Evolutionary conservation across 2,113 vertebrate species (phyloP), one percentile per base, ranked within the genome.

Genomic region (Fulica atra): DNA sequence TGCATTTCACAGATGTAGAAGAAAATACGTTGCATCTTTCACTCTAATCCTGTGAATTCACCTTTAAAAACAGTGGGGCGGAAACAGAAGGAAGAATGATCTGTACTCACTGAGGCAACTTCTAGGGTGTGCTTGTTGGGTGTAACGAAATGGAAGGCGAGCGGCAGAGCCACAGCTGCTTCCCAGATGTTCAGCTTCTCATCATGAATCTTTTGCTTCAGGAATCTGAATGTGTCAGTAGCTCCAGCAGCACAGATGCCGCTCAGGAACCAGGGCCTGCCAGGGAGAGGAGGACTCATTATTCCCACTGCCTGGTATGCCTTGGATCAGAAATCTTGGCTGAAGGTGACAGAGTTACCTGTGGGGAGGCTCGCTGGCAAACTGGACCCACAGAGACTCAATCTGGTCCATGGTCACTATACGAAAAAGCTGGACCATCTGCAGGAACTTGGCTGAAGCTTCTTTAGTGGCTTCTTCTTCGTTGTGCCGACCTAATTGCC

Each of bases 181-280:
- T 99, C 98, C 69, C 61, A 81, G 40, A 35, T 21, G 53, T 85
- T 93, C 51, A 98, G 6, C 44, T 98, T 97, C 61, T 71, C 80
- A 6, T 96, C 91, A 13, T 97, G 96, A 82, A 99, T 98, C 93
- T 98, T 97, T 31, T 84, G 91, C 77, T 98, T 96, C 51, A 99
- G 83, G 91, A 99, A 98, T 50, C 95, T 97, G 56, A 99, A 95
- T 0, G 98, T 93, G 80, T 98, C 97, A 17, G 90, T 96, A 63
- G 98, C 97, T 33, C 94, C 97, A 51, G 98, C 96, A 77, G 98
- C 98, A 81, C 97, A 97, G 73, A 98, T n/a, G 61, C 96, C 91
- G 3, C 98, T 98, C 95, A 98, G 89, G 74, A 99, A 95, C 98
- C 98, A 99, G 9, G 88, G 96, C 94, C 98, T 99, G 85, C 53